These are phyloP conservation scores for Potorous gilbertii DNA, from an alignment of 2,797 vertebrate genomes.

Conservation along the genomic window DNA sequence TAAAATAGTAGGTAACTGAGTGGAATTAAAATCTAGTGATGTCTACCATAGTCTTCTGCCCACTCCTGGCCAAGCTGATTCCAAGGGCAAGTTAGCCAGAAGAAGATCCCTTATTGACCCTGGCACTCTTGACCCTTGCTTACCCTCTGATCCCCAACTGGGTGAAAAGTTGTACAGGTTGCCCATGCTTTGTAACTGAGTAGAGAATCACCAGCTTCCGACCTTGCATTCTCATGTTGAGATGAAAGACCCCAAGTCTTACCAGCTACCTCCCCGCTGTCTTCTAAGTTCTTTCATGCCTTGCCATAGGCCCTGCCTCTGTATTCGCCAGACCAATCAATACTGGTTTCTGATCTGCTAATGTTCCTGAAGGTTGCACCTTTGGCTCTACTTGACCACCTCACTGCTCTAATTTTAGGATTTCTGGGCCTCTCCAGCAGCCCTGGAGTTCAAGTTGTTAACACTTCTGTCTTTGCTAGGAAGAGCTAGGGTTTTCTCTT, in stretches of 20 bases:
- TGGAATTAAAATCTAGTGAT: background rate
- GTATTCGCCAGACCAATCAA: accelerated
- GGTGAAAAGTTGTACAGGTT: background rate
- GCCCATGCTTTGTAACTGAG: background rate
- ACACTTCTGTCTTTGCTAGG: background rate
- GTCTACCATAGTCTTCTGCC: background rate
- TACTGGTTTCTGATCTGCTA: background rate
- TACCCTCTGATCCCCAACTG: background rate
- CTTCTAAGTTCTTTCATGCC: background rate
- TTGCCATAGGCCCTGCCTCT: background rate
- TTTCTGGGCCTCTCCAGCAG: background rate
- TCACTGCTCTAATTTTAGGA: background rate
- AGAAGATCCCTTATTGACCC: background rate
- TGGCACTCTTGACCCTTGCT: background rate
- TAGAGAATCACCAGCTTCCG: background rate
- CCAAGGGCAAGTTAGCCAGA: background rate
- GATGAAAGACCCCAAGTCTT: background rate
- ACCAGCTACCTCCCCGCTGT: background rate
- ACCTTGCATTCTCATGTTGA: background rate
- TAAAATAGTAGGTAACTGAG: background rate
- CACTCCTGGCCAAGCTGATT: background rate
- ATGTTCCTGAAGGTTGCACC: background rate
- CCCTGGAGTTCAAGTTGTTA: background rate
- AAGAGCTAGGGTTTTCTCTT: background rate
- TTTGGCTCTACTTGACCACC: too few relatives aligned